Percentiles rank a stretch among this genome's conserved stretches.
phyloP scores from a whole-genome alignment of 2,113 vertebrate species.

The Onychostruthus taczanowskii region DNA sequence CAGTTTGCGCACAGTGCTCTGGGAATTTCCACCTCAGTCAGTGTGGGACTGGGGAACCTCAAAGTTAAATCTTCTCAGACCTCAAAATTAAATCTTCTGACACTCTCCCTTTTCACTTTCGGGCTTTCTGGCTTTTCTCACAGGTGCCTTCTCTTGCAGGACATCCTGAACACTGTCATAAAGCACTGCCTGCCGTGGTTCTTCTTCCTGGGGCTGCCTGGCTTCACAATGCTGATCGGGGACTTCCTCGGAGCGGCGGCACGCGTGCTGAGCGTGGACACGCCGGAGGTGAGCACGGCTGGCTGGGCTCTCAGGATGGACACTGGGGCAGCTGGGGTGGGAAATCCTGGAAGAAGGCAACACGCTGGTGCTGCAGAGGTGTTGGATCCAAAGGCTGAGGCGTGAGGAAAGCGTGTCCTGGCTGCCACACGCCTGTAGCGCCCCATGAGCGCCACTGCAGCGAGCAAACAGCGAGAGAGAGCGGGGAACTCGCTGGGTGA shows the following conservation, averaged over 20 bases:
- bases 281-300: conserved; percentile 80
- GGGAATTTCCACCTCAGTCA: not conserved
- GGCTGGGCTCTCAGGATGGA: conserved; percentile 52
- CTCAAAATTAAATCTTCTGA: not conserved
- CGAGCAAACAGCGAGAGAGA: not conserved
- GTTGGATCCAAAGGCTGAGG: conserved; percentile 69
- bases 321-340: conserved; percentile 68
- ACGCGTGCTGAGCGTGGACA: conserved; percentile 80
- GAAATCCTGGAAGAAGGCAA: conserved; percentile 63
- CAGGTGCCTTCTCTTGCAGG: conserved; percentile 70
- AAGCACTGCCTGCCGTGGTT: conserved; percentile 90
- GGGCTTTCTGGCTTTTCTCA: not conserved
- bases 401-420: conserved; percentile 56
- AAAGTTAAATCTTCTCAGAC: not conserved
- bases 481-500: not conserved
- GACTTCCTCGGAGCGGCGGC: conserved; percentile 90
- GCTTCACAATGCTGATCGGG: conserved; percentile 90
- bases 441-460: not conserved
- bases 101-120: not conserved
- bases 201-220: conserved; percentile 93
- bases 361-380: conserved; percentile 45
- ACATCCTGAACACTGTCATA: conserved; percentile 90
- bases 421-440: not conserved
- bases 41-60: not conserved
- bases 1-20: not conserved